Percentiles rank a stretch among this genome's conserved stretches.
These are phyloP conservation scores for Cepphus grylle DNA, from an alignment of 2,113 vertebrate species.

Conservation along the genomic window DNA sequence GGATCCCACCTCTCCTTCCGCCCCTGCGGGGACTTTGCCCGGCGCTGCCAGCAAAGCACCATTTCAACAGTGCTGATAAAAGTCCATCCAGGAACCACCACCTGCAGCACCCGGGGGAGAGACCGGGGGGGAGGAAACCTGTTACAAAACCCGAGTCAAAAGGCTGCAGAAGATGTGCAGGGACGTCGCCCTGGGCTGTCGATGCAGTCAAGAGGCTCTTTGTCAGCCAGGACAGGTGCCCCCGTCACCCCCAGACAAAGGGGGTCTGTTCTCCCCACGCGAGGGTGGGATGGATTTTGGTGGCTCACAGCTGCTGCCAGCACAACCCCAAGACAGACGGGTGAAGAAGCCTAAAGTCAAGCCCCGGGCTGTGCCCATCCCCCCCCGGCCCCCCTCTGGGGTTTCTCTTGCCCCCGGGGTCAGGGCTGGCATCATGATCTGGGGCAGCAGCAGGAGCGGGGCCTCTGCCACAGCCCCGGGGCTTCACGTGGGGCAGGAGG, in stretches of 20 bases:
- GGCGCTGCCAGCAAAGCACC: neutral
- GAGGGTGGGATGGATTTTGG: neutral
- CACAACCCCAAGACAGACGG: neutral
- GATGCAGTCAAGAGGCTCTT: neutral
- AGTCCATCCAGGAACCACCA: neutral
- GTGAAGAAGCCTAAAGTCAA: neutral
- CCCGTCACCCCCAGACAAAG: constrained; percentile 19
- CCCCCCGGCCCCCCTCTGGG: accelerated
- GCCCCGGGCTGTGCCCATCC: neutral
- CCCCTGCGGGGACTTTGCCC: constrained; percentile 21
- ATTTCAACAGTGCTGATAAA: constrained; percentile 4
- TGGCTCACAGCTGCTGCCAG: constrained; percentile 39
- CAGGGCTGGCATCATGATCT: neutral
- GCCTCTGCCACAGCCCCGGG: neutral
- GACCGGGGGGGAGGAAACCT: accelerated
- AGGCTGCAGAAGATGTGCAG: neutral
- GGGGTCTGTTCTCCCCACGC: neutral
- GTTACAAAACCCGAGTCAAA: neutral
- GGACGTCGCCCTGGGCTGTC: neutral
- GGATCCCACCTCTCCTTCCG: neutral
- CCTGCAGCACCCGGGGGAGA: neutral
- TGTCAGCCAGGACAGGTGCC: constrained; percentile 39
- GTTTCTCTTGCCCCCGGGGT: neutral
- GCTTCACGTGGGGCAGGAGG: neutral
- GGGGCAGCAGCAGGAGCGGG: neutral